These are phyloP conservation scores for Cydia strobilella DNA, from an alignment of 1,140 invertebrate species.

Conservation along the genomic window DNA sequence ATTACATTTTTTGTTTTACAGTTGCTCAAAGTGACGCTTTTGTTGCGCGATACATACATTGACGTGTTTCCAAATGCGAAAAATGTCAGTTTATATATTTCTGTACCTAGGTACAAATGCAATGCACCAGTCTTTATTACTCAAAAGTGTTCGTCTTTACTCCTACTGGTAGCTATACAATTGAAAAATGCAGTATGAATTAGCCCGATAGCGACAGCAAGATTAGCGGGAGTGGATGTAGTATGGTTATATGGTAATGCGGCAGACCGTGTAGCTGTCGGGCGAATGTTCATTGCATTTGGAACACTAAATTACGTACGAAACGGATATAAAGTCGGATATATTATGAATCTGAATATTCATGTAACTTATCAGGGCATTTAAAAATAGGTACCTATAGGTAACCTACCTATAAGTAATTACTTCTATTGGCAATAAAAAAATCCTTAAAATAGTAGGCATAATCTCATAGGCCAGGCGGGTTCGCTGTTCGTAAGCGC, in stretches of 20 bases:
- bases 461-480: too few species aligned
- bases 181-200: neutral
- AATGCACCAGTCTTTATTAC: neutral
- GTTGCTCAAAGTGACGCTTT: too few species aligned
- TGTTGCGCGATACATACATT: too few species aligned
- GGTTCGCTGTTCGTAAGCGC: too few species aligned
- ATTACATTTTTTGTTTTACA: too few species aligned
- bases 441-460: too few species aligned
- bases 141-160: neutral
- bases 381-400: neutral
- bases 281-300: constrained; percentile 20
- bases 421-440: too few species aligned
- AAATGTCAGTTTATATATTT: too few species aligned
- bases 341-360: neutral
- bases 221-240: neutral
- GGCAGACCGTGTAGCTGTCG: neutral
- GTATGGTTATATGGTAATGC: constrained; percentile 6
- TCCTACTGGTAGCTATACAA: constrained; percentile 2
- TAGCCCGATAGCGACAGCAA: neutral
- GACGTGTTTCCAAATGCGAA: too few species aligned
- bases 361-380: neutral
- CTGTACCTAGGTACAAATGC: too few species aligned
- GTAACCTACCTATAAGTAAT: too few species aligned
- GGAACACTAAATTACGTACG: constrained; percentile 1
- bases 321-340: neutral